Conservation (phyloP, 2,888 invertebrate species). For the Ceraclea dissimilis region DNA sequence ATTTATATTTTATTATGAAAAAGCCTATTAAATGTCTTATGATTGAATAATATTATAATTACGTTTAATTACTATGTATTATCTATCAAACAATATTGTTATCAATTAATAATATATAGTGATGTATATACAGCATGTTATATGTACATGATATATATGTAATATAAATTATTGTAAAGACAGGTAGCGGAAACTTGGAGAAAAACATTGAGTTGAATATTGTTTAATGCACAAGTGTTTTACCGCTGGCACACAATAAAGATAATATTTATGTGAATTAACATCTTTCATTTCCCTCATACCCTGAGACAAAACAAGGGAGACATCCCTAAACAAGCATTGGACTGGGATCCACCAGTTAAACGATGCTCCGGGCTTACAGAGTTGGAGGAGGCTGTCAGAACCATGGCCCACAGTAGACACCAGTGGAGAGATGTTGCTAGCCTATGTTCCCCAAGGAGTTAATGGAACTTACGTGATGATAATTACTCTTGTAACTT, state of each 20-base stretch:
- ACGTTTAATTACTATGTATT: conserved; percentile 1
- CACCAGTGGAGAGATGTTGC: too few species aligned
- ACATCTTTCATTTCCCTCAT: too few species aligned
- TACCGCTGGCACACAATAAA: conserved; percentile 23
- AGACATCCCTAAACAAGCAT: too few species aligned
- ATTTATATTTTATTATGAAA: neutral
- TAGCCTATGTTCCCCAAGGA: too few species aligned
- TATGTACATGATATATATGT: neutral
- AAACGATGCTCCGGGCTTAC: too few species aligned
- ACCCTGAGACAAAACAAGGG: too few species aligned
- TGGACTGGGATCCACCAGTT: too few species aligned
- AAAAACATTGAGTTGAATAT: conserved; percentile 11
- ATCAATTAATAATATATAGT: neutral
- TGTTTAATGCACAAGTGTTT: conserved; percentile 21
- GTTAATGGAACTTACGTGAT: too few species aligned
- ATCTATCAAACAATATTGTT: too few species aligned
- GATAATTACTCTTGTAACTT: too few species aligned
- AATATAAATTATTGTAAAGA: conserved; percentile 9
- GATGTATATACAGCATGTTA: neutral
- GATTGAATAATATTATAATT: conserved; percentile 20
- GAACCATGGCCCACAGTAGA: too few species aligned
- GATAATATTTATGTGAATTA: conserved; percentile 17
- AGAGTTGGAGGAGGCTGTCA: too few species aligned
- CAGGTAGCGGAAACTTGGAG: conserved; percentile 6
- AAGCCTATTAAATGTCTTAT: conserved; percentile 27